A percentile compares a stretch with the other conserved stretches of the same genome.
Conservation (phyloP, 2,888 invertebrate species). For the Nomada hirtipes region DNA sequence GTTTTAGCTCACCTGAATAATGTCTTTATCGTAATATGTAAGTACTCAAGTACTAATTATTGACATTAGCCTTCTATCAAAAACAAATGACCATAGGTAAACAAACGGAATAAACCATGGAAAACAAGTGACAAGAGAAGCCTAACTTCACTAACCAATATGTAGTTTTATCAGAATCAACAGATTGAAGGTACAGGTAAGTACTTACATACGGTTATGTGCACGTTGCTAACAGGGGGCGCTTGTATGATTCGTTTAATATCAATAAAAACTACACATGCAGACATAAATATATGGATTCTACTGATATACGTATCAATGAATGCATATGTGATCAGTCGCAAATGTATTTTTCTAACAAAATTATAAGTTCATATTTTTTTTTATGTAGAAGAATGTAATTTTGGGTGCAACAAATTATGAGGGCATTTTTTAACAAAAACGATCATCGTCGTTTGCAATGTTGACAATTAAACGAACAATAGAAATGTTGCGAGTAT, state of each 20-base stretch:
- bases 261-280: background rate
- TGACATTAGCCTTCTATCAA: background rate
- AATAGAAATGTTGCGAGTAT: too few relatives aligned
- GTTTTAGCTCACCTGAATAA: conserved; percentile 2
- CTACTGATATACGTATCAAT: too few relatives aligned
- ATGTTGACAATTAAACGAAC: too few relatives aligned
- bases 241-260: background rate
- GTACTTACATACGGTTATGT: background rate
- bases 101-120: background rate
- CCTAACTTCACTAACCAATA: background rate
- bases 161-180: background rate
- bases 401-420: background rate
- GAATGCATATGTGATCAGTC: too few relatives aligned
- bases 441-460: too few relatives aligned
- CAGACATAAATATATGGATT: background rate
- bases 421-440: too few relatives aligned
- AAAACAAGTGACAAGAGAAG: background rate
- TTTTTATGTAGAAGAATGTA: background rate
- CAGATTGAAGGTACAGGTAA: background rate
- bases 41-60: background rate
- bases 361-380: too few relatives aligned
- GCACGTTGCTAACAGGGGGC: background rate
- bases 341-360: too few relatives aligned
- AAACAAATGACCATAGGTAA: background rate
- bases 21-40: background rate